A percentile compares a stretch with the other conserved stretches of the same genome.
Evolutionary conservation across 2,113 vertebrate species (phyloP).

Genomic region (Paraplagusia blochii): DNA sequence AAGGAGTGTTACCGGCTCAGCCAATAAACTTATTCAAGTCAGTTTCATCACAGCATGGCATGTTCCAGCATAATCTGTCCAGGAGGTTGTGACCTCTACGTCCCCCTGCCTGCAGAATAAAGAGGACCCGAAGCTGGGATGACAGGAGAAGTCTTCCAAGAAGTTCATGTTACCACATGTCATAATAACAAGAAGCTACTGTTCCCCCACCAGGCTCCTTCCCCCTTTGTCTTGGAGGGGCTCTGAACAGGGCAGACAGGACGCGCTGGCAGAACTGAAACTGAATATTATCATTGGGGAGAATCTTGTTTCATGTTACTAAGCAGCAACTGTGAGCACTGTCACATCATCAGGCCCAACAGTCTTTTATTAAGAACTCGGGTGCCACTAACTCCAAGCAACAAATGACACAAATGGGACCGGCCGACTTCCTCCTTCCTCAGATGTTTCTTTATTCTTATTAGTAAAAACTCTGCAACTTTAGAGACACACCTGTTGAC

Average conservation of each 20-base stretch:
- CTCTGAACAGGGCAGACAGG: slow-evolving; percentile 81
- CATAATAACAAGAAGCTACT: slow-evolving; percentile 90
- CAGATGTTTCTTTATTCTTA: slow-evolving; percentile 8
- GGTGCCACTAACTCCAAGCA: slow-evolving; percentile 2
- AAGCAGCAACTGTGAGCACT: slow-evolving; percentile 62
- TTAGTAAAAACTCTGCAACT: slow-evolving; percentile 14
- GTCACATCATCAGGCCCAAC: slow-evolving; percentile 53
- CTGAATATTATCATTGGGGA: slow-evolving; percentile 85
- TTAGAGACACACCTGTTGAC: slow-evolving; percentile 14
- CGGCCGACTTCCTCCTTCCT: slow-evolving; percentile 2
- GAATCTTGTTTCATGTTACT: slow-evolving; percentile 93
- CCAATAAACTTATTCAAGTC: slow-evolving; percentile 62
- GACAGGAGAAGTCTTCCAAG: slow-evolving; percentile 94
- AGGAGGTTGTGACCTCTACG: slow-evolving; percentile 80
- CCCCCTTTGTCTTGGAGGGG: slow-evolving; percentile 86
- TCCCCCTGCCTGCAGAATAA: slow-evolving; percentile 82
- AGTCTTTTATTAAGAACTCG: slow-evolving; percentile 64
- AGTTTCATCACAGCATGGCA: slow-evolving; percentile 57
- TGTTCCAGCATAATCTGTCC: slow-evolving; percentile 75
- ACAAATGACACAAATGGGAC: slow-evolving; percentile 6
- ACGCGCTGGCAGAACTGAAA: slow-evolving; percentile 92
- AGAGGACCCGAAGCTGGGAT: slow-evolving; percentile 80
- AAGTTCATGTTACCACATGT: slow-evolving; percentile 90
- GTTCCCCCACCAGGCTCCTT: slow-evolving; percentile 90
- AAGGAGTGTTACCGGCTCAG: slow-evolving; percentile 40